Conservation (phyloP, 2,888 invertebrate genomes). For the Orthonychiurus folsomi region DNA sequence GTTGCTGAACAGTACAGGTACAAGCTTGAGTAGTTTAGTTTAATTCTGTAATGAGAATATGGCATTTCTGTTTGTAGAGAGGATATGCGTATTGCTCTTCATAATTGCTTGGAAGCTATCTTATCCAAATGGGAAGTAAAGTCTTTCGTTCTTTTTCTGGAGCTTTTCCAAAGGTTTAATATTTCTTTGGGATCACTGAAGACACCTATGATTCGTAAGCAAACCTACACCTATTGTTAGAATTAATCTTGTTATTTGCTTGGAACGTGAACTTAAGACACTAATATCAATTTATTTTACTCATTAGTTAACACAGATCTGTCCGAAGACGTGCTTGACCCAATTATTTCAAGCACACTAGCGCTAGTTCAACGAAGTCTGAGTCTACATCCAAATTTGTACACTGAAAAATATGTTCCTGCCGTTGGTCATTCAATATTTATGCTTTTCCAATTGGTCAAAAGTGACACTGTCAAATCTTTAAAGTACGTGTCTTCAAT, state of each 20-base stretch:
- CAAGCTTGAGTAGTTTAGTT: background rate
- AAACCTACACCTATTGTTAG: background rate
- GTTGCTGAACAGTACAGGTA: background rate
- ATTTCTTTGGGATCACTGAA: background rate
- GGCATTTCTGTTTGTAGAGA: too few relatives aligned
- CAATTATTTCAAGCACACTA: background rate
- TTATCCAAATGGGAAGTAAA: background rate
- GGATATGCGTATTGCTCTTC: slow-evolving; percentile 7
- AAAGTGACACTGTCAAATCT: background rate
- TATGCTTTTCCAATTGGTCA: slow-evolving; percentile 13
- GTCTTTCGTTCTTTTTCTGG: slow-evolving; percentile 3
- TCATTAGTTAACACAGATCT: slow-evolving; percentile 3
- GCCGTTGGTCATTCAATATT: slow-evolving; percentile 11
- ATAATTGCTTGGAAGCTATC: slow-evolving; percentile 6
- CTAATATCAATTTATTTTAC: background rate
- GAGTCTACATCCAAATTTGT: background rate
- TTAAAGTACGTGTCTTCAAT: background rate
- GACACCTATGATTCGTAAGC: background rate
- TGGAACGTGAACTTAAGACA: too few relatives aligned
- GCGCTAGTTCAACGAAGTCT: background rate
- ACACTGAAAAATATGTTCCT: slow-evolving; percentile 7
- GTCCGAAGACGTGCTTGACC: slow-evolving; percentile 4
- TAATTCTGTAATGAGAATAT: background rate
- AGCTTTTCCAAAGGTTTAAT: slow-evolving; percentile 6
- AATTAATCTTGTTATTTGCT: too few relatives aligned